phyloP scores from a whole-genome alignment of 2,888 invertebrate species.

The Erpobdella octoculata region DNA sequence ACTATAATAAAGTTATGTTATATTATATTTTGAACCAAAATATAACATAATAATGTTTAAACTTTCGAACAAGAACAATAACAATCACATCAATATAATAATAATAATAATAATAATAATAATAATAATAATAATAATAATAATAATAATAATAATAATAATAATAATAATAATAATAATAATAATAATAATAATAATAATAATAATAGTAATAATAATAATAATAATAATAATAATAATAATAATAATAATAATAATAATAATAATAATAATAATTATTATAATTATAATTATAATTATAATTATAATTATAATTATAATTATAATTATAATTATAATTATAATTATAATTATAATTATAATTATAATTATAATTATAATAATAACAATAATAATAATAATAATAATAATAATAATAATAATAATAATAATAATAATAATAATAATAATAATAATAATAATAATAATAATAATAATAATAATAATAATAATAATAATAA shows the following conservation, averaged over 20 bases:
- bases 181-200: too few species aligned
- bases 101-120: too few species aligned
- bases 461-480: not conserved
- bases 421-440: not conserved
- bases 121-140: too few species aligned
- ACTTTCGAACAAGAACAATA: too few species aligned
- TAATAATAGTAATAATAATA: too few species aligned
- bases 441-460: not conserved
- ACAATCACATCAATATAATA: too few species aligned
- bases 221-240: too few species aligned
- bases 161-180: too few species aligned
- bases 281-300: not conserved
- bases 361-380: not conserved
- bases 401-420: not conserved
- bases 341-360: constrained; percentile 5
- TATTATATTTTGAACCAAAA: too few species aligned
- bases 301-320: not conserved
- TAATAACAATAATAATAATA: not conserved
- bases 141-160: too few species aligned
- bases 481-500: not conserved
- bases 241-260: not conserved
- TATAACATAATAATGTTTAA: too few species aligned
- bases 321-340: not conserved
- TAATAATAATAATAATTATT: not conserved
- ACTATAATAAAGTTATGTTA: too few species aligned